Evolutionary conservation across 1,140 invertebrate genomes (phyloP).

Genomic region (Holcopasites calliopsidis): DNA sequence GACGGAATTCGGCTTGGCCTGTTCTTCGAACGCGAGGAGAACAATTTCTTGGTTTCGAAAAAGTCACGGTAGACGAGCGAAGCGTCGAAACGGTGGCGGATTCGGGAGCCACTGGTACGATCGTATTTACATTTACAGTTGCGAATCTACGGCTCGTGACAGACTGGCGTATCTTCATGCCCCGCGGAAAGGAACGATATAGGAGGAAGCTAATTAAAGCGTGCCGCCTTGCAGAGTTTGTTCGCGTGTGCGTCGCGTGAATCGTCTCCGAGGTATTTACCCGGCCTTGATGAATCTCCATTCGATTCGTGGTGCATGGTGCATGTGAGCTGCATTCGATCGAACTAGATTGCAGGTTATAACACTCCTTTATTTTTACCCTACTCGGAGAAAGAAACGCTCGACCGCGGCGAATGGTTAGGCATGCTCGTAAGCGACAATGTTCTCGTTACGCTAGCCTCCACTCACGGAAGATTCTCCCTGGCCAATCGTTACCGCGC

Average conservation of each 20-base stretch:
- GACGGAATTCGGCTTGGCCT: not conserved
- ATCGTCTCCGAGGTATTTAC: not conserved
- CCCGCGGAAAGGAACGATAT: no score
- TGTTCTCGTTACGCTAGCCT: constrained; percentile 36
- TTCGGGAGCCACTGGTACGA: constrained; percentile 4
- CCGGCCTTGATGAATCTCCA: not conserved
- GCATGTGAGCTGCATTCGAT: no score
- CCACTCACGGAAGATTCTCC: constrained; percentile 22
- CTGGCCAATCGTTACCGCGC: not conserved
- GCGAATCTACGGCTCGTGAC: constrained; percentile 13
- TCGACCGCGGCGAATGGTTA: not conserved
- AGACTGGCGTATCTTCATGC: not conserved
- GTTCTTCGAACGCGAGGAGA: no score
- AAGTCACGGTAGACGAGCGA: no score
- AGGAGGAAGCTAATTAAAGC: constrained; percentile 18
- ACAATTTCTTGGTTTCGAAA: no score
- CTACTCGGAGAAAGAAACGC: not conserved
- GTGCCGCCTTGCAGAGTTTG: not conserved
- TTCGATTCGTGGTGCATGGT: not conserved
- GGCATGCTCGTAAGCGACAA: constrained; percentile 10
- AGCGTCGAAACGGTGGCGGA: no score
- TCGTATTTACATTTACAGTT: constrained; percentile 10
- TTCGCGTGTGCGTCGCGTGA: not conserved
- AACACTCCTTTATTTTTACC: no score
- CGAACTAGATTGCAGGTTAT: constrained; percentile 10